phyloP scores from a whole-genome alignment of 2,797 vertebrate genomes.

The Falco rusticolus region DNA sequence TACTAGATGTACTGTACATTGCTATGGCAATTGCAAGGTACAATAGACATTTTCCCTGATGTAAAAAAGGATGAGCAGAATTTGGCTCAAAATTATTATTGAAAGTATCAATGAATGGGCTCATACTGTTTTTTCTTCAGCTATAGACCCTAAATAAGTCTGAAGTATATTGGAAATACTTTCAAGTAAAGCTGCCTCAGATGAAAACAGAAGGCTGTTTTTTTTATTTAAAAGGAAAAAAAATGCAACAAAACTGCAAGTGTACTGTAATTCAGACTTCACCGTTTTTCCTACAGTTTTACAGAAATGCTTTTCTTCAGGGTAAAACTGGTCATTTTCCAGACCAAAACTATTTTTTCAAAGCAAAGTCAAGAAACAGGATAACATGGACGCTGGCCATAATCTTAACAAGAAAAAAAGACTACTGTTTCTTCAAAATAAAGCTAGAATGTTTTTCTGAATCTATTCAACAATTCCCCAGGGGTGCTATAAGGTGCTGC shows the following conservation, averaged over 20 bases:
- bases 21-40: neutral
- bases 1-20: neutral
- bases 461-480: neutral
- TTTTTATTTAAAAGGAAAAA: neutral
- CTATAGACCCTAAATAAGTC: neutral
- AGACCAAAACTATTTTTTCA: slow-evolving; percentile 35
- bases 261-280: neutral
- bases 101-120: neutral
- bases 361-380: slow-evolving; percentile 13
- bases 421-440: neutral
- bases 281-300: neutral
- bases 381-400: neutral
- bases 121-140: neutral
- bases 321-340: slow-evolving; percentile 22
- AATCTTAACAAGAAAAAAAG: neutral
- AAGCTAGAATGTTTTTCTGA: neutral
- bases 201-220: neutral
- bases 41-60: neutral
- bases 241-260: neutral
- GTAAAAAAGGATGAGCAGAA: neutral
- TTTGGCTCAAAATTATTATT: neutral
- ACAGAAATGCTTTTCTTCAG: neutral
- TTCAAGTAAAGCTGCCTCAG: neutral
- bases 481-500: neutral
- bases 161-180: neutral